Evolutionary conservation across 1,140 invertebrate species (phyloP).

Genomic region (Prorops nasuta): DNA sequence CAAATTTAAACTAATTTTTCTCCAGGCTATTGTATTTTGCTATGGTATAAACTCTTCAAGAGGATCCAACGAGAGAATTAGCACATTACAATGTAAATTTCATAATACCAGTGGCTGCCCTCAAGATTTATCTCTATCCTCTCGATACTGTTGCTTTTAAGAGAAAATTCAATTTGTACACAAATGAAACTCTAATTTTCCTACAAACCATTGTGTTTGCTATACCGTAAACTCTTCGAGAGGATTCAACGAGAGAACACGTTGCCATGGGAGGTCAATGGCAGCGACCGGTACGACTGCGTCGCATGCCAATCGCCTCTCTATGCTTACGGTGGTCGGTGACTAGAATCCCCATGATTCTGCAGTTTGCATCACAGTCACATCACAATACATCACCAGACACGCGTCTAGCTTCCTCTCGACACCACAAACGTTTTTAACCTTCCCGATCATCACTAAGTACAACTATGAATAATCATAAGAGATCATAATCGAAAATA

Average conservation of each 20-base stretch:
- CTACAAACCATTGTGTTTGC: too few relatives aligned
- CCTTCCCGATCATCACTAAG: too few relatives aligned
- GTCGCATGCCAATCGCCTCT: neutral
- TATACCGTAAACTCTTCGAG: too few relatives aligned
- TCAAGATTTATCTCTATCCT: too few relatives aligned
- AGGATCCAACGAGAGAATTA: neutral
- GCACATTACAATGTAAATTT: neutral
- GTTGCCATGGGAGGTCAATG: slow-evolving; percentile 32
- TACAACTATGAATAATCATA: too few relatives aligned
- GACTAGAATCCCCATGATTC: neutral
- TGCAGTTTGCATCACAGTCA: neutral
- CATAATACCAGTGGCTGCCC: too few relatives aligned
- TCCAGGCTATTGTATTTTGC: neutral
- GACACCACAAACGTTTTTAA: neutral
- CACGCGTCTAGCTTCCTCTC: neutral
- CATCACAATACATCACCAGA: neutral
- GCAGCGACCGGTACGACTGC: slow-evolving; percentile 7
- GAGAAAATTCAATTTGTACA: too few relatives aligned
- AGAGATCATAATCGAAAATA: too few relatives aligned
- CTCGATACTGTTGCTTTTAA: too few relatives aligned
- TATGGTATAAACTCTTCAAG: neutral
- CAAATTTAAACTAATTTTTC: neutral
- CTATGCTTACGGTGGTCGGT: neutral
- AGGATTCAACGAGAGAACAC: too few relatives aligned
- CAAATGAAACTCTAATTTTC: too few relatives aligned